Conservation (phyloP, 2,113 vertebrate genomes). For the Urocynchramus pylzowi region DNA sequence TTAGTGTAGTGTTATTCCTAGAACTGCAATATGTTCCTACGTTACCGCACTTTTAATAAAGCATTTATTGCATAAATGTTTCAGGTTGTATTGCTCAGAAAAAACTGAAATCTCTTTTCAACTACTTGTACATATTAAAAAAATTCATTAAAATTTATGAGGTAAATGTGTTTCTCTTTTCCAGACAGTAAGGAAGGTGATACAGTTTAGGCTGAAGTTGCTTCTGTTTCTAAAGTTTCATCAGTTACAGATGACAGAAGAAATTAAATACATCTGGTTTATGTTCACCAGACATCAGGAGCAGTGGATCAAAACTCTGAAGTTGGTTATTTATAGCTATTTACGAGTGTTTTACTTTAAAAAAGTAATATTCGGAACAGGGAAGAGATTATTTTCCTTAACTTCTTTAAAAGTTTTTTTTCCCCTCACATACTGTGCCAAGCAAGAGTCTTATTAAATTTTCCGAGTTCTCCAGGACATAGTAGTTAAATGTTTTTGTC, state of each 20-base stretch:
- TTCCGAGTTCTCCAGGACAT: not conserved
- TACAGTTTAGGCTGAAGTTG: not conserved
- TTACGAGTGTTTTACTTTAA: not conserved
- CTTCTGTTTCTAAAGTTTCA: not conserved
- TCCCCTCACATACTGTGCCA: not conserved
- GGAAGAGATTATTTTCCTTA: not conserved
- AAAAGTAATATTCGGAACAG: not conserved
- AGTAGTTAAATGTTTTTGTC: conserved; percentile 27
- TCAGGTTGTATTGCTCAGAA: not conserved
- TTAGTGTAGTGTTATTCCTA: not conserved
- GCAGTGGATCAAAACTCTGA: not conserved
- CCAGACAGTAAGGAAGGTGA: not conserved
- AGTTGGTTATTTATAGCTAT: not conserved
- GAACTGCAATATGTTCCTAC: not conserved
- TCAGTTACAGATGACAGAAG: not conserved
- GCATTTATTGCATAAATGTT: not conserved
- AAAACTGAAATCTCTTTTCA: not conserved
- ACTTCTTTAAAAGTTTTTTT: not conserved
- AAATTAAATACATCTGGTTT: not conserved
- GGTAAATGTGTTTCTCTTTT: not conserved
- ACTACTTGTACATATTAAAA: not conserved
- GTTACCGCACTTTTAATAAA: not conserved
- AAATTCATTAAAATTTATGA: not conserved
- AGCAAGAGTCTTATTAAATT: not conserved
- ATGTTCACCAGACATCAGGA: not conserved